Conservation (phyloP, 1,140 invertebrate genomes). For the Penaeus japonicus region DNA sequence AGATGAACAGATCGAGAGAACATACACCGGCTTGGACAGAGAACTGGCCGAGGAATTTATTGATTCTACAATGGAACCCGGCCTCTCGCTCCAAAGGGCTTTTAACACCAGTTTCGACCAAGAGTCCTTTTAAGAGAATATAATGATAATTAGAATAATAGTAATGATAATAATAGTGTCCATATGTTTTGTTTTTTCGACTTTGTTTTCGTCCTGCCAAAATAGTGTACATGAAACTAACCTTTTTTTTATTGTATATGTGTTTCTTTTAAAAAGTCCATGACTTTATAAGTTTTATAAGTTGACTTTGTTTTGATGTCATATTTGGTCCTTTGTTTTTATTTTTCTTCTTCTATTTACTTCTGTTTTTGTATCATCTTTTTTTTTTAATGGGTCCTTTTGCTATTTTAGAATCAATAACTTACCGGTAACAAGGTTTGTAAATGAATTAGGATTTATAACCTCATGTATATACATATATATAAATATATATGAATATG, state of each 20-base stretch:
- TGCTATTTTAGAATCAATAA: background rate
- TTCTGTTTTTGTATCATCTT: too few relatives aligned
- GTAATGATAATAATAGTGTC: background rate
- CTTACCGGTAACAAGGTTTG: background rate
- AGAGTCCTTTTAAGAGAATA: constrained; percentile 29
- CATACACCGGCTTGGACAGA: constrained; percentile 72
- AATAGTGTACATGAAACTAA: too few relatives aligned
- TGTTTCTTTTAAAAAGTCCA: too few relatives aligned
- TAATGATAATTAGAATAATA: background rate
- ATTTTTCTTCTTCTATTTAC: too few relatives aligned
- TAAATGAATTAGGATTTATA: background rate
- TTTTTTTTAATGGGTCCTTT: too few relatives aligned
- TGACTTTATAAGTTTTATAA: too few relatives aligned
- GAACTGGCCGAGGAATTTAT: constrained; percentile 74
- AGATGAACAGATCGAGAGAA: constrained; percentile 66
- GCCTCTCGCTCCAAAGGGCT: constrained; percentile 32
- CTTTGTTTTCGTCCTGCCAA: background rate
- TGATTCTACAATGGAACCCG: constrained; percentile 68
- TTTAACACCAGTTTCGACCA: constrained; percentile 33
- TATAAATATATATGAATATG: background rate
- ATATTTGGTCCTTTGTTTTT: too few relatives aligned
- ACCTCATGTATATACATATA: background rate
- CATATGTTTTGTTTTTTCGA: too few relatives aligned
- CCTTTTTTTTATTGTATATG: too few relatives aligned
- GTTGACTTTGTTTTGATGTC: too few relatives aligned